Conservation (phyloP, 2,888 invertebrate genomes). For the Elmis aenea region DNA sequence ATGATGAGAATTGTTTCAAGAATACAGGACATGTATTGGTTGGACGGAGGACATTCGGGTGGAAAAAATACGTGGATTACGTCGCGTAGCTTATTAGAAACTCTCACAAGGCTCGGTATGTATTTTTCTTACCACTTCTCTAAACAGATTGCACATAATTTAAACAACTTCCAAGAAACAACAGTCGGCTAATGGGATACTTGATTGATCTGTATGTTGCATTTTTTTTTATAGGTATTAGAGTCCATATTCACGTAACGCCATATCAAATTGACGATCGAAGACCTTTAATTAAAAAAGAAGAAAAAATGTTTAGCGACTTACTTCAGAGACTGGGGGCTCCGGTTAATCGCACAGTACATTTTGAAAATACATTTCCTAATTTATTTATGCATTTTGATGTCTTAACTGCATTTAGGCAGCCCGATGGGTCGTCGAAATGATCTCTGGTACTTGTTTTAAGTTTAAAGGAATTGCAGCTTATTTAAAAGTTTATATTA, state of each 20-base stretch:
- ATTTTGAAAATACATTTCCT: slow-evolving; percentile 55
- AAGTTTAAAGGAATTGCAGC: too few species aligned
- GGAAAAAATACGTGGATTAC: slow-evolving; percentile 86
- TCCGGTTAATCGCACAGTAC: slow-evolving; percentile 57
- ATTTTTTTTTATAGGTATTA: slow-evolving; percentile 52
- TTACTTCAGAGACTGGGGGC: slow-evolving; percentile 62
- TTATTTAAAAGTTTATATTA: too few species aligned
- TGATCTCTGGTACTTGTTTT: not conserved
- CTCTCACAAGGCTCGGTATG: slow-evolving; percentile 66
- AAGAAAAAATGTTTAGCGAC: slow-evolving; percentile 72
- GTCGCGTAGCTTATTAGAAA: slow-evolving; percentile 65
- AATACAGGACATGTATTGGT: slow-evolving; percentile 78
- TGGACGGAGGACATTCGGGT: slow-evolving; percentile 90
- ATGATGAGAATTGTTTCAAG: slow-evolving; percentile 59
- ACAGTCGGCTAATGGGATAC: too few species aligned
- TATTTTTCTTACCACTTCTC: slow-evolving; percentile 1
- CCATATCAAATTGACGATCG: slow-evolving; percentile 86
- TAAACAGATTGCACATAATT: not conserved
- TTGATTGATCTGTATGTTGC: too few species aligned
- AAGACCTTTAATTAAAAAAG: slow-evolving; percentile 79
- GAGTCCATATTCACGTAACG: slow-evolving; percentile 75
- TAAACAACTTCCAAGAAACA: too few species aligned
- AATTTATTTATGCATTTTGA: slow-evolving; percentile 74
- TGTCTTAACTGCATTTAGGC: slow-evolving; percentile 51
- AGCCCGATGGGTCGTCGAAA: slow-evolving; percentile 6